These are phyloP conservation scores for Pyrgilauda ruficollis DNA, from an alignment of 2,113 vertebrate genomes.

Conservation along the genomic window DNA sequence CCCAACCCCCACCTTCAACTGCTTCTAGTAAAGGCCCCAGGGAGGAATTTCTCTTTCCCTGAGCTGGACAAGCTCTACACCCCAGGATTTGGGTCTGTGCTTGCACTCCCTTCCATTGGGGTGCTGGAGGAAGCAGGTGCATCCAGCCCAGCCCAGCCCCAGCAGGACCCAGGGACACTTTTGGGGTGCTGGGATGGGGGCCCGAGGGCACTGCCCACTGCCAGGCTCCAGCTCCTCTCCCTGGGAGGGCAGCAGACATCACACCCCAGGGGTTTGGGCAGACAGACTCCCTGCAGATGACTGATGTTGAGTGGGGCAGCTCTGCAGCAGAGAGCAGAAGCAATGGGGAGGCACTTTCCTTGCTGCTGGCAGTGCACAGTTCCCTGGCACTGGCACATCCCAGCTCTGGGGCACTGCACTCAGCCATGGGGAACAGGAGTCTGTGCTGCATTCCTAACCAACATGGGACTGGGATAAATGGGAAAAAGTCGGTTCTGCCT, in stretches of 20 bases:
- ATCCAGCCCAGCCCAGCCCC: neutral
- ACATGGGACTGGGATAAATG: accelerated
- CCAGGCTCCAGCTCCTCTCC: neutral
- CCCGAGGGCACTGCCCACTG: neutral
- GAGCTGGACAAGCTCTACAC: neutral
- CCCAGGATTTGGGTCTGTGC: neutral
- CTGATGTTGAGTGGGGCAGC: neutral
- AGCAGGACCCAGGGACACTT: accelerated
- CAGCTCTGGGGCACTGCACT: neutral
- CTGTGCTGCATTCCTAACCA: neutral
- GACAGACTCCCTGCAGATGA: neutral
- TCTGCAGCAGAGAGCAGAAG: neutral
- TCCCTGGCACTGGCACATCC: neutral
- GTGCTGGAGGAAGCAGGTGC: neutral
- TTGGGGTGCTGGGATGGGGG: no score
- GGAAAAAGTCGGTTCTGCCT: neutral
- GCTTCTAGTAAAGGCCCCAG: neutral
- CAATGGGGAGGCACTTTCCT: neutral
- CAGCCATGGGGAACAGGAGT: neutral
- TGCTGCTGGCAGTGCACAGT: neutral
- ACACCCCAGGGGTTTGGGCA: accelerated
- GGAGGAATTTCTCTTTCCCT: neutral
- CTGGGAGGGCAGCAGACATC: neutral
- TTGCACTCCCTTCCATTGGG: accelerated
- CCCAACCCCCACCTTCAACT: accelerated